A percentile compares a stretch with the other conserved stretches of the same genome.
These are phyloP conservation scores for Acromyrmex heyeri DNA, from an alignment of 1,140 invertebrate species.

Conservation along the genomic window DNA sequence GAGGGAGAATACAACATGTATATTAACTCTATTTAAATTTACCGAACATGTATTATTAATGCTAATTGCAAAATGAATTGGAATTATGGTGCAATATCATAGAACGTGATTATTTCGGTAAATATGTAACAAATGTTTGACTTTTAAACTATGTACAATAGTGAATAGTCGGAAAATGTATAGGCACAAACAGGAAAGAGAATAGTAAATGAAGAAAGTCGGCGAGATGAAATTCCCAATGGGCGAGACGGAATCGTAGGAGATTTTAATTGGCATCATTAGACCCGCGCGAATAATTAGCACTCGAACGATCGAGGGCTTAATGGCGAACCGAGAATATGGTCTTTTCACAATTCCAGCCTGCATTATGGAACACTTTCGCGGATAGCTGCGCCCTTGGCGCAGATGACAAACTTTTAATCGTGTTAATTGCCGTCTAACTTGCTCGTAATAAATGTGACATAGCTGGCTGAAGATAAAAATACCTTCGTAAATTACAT, in stretches of 20 bases:
- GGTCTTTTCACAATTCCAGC: conserved; percentile 70
- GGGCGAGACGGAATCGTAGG: conserved; percentile 50
- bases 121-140: not conserved
- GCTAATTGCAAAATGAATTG: conserved; percentile 15
- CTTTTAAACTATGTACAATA: not conserved
- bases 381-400: conserved; percentile 65
- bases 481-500: conserved; percentile 11
- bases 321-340: conserved; percentile 70
- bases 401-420: conserved; percentile 67
- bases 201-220: conserved; percentile 36
- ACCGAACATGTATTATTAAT: conserved; percentile 1
- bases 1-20: not conserved
- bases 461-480: conserved; percentile 26
- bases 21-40: conserved; percentile 37
- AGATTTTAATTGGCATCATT: conserved; percentile 76
- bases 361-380: conserved; percentile 57
- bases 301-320: conserved; percentile 74
- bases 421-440: conserved; percentile 55
- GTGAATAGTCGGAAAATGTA: not conserved
- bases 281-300: conserved; percentile 75
- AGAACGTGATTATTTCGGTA: conserved; percentile 3
- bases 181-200: not conserved
- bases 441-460: conserved; percentile 55
- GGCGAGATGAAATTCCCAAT: conserved; percentile 60
- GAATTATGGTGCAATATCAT: not conserved